Conservation (phyloP, 1,140 invertebrate genomes). For the Listronotus oregonensis region DNA sequence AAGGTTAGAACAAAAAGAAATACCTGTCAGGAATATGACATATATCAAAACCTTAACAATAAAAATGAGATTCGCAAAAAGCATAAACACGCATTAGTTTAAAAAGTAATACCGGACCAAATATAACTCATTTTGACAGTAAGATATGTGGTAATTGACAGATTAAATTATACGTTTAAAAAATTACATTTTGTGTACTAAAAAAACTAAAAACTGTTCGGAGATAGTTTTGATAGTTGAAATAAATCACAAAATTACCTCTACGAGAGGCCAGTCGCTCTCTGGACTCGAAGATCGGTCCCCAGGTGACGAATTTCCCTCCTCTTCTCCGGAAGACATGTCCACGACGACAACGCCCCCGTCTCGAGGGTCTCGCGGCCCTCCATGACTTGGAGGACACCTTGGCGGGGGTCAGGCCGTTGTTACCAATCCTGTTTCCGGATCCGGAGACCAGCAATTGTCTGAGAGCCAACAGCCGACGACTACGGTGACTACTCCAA, state of each 20-base stretch:
- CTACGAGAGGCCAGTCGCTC: constrained; percentile 53
- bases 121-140: too few relatives aligned
- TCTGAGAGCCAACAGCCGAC: constrained; percentile 76
- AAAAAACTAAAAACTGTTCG: too few relatives aligned
- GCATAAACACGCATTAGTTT: too few relatives aligned
- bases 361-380: constrained; percentile 40
- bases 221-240: too few relatives aligned
- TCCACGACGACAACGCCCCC: constrained; percentile 34
- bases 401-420: constrained; percentile 68
- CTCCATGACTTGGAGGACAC: constrained; percentile 32
- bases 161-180: too few relatives aligned
- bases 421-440: constrained; percentile 64
- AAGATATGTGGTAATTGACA: too few relatives aligned
- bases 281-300: constrained; percentile 48
- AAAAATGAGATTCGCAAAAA: too few relatives aligned
- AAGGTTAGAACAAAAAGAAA: too few relatives aligned
- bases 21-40: too few relatives aligned
- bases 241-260: constrained; percentile 34
- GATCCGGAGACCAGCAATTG: constrained; percentile 76
- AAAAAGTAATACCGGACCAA: too few relatives aligned
- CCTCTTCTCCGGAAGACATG: constrained; percentile 32
- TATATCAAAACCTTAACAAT: too few relatives aligned
- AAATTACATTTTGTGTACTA: too few relatives aligned
- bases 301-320: constrained; percentile 33
- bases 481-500: constrained; percentile 71